Evolutionary conservation across 1,140 invertebrate genomes (phyloP).

Genomic region (Himalopsyche phryganea): DNA sequence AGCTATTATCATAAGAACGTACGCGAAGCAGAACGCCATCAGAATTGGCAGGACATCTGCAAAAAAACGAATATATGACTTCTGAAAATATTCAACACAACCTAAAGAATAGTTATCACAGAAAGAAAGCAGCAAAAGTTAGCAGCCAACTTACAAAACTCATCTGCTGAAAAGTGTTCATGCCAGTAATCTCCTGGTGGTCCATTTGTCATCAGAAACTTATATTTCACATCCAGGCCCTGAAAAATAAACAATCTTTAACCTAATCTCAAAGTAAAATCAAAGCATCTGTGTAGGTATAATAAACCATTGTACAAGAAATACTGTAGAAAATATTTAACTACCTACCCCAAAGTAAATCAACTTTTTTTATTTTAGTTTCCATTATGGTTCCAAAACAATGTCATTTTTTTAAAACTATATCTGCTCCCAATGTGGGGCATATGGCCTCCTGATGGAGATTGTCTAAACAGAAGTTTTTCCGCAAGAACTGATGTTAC

Average conservation of each 20-base stretch:
- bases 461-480: too few species aligned
- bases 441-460: too few species aligned
- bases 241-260: conserved; percentile 38
- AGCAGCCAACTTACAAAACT: conserved; percentile 75
- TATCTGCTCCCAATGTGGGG: too few species aligned
- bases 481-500: too few species aligned
- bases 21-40: conserved; percentile 60
- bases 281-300: neutral
- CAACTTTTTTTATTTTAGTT: too few species aligned
- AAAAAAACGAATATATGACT: conserved; percentile 40
- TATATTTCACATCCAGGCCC: conserved; percentile 68
- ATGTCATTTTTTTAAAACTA: too few species aligned
- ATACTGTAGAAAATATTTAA: too few species aligned
- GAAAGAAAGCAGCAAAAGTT: too few species aligned
- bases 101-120: too few species aligned
- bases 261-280: neutral
- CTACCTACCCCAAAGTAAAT: too few species aligned
- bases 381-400: too few species aligned
- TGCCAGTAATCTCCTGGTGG: conserved; percentile 71
- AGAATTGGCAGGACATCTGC: conserved; percentile 73
- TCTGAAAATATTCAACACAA: neutral
- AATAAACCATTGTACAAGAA: neutral
- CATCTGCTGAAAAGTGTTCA: conserved; percentile 87
- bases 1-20: conserved; percentile 61
- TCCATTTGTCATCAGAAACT: conserved; percentile 79